Percentiles rank a stretch among this genome's conserved stretches.
These are phyloP conservation scores for Henricia sp. DNA, from an alignment of 53 echinoderm and acorn worm genomes.

Conservation along the genomic window DNA sequence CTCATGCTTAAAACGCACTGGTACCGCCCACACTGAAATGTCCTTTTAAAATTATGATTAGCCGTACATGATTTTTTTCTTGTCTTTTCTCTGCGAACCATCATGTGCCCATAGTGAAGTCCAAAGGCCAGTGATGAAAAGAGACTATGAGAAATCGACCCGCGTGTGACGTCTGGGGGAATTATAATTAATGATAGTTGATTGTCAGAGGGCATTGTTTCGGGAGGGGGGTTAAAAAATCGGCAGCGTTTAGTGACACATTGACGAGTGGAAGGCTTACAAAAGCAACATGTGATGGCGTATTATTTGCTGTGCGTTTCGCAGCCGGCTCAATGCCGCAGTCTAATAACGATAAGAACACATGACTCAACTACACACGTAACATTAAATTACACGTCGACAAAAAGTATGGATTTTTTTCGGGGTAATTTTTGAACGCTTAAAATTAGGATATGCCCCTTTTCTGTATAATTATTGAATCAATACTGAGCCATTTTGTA, in stretches of 20 bases:
- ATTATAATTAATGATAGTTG: slow-evolving; percentile 41
- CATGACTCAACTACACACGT: background rate
- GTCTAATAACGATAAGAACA: background rate
- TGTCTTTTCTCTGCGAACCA: background rate
- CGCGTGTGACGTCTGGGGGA: slow-evolving; percentile 26
- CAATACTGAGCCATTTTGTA: too few relatives aligned
- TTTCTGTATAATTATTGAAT: too few relatives aligned
- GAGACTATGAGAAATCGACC: background rate
- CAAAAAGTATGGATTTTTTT: background rate
- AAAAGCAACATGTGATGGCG: slow-evolving; percentile 6
- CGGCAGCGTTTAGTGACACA: slow-evolving; percentile 1
- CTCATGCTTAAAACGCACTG: background rate
- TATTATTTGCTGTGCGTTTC: background rate
- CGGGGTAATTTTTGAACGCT: background rate
- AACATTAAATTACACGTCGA: background rate
- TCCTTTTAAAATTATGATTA: slow-evolving; percentile 29
- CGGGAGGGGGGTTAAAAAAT: background rate
- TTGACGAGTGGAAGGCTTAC: background rate
- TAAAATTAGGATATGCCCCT: too few relatives aligned
- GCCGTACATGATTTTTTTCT: background rate
- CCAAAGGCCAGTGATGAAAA: slow-evolving; percentile 25
- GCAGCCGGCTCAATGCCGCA: background rate
- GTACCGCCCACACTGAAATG: background rate
- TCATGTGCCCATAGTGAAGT: background rate
- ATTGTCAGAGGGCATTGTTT: slow-evolving; percentile 32